Conservation (phyloP, 37 sponge, comb jelly and placozoan species). For the Mnemiopsis leidyi region DNA sequence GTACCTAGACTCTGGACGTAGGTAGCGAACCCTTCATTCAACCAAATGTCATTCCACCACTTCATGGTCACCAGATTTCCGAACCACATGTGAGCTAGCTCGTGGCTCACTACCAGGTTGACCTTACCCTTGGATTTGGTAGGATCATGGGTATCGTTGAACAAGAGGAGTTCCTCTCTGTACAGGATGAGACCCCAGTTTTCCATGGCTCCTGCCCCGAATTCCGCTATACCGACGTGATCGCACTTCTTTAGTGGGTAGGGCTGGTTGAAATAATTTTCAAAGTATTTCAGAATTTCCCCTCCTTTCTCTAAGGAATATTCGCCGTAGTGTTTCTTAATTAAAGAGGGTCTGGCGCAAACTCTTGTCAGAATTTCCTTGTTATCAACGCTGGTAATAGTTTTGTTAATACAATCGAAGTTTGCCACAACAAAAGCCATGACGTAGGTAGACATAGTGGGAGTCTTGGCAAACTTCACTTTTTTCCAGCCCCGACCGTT, state of each 20-base stretch:
- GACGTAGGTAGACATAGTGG: neutral
- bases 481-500: neutral
- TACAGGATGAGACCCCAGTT: conserved; percentile 45
- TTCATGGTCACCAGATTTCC: neutral
- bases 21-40: conserved; percentile 4
- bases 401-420: neutral
- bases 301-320: neutral
- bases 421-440: neutral
- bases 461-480: neutral
- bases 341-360: neutral
- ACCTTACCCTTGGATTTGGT: neutral
- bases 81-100: neutral
- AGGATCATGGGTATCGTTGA: neutral
- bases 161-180: neutral
- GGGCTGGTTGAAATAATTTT: neutral
- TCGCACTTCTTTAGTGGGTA: conserved; percentile 14
- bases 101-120: conserved; percentile 6
- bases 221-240: neutral
- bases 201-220: conserved; percentile 56
- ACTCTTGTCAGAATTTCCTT: neutral
- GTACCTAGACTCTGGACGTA: neutral
- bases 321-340: neutral
- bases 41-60: conserved; percentile 30
- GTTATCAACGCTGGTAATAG: neutral
- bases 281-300: neutral